Evolutionary conservation across 2,113 vertebrate genomes (phyloP).

Genomic region (Apodemus speciosus): DNA sequence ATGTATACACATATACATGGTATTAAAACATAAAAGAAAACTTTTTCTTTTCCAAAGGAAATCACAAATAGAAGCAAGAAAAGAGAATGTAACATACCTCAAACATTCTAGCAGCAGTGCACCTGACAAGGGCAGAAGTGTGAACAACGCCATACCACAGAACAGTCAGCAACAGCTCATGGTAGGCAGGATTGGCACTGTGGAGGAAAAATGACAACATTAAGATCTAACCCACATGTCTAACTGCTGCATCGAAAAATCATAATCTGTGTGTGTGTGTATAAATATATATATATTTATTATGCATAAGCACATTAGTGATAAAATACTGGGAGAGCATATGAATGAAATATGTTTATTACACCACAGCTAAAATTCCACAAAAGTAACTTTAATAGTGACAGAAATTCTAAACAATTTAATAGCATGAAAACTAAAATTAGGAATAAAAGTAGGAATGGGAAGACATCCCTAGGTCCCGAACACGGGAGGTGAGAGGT

Average conservation of each 20-base stretch:
- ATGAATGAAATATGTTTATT: not conserved
- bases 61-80: not conserved
- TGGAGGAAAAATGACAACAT: slow-evolving; percentile 65
- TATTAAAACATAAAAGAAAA: not conserved
- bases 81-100: slow-evolving; percentile 89
- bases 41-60: slow-evolving; percentile 1
- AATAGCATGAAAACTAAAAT: slow-evolving; percentile 46
- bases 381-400: slow-evolving; percentile 3
- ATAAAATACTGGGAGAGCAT: slow-evolving; percentile 36
- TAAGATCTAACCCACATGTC: not conserved
- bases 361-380: slow-evolving; percentile 28
- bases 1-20: not conserved
- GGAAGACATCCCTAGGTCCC: not conserved
- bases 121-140: slow-evolving; percentile 97
- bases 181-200: slow-evolving; percentile 98
- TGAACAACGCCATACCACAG: slow-evolving; percentile 99
- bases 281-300: not conserved
- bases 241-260: not conserved
- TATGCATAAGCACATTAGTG: not conserved
- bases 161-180: slow-evolving; percentile 95
- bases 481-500: not conserved
- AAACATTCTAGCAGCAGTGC: slow-evolving; percentile 98
- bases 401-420: slow-evolving; percentile 20
- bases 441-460: not conserved
- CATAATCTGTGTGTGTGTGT: not conserved